Conservation (phyloP, 2,797 vertebrate species). For the Thripadectes ignobilis region DNA sequence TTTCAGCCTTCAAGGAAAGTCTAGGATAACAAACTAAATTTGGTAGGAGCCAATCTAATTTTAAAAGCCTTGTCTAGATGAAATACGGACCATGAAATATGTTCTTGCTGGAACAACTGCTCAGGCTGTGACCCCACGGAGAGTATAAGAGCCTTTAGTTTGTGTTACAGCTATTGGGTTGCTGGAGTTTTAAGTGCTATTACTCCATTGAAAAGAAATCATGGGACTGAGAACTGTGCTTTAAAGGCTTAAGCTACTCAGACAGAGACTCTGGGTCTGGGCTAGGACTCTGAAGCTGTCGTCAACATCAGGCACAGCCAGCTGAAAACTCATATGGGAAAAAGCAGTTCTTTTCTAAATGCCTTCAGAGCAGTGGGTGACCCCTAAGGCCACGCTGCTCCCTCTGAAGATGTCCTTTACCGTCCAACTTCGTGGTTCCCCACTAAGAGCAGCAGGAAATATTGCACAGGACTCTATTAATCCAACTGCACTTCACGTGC, state of each 20-base stretch:
- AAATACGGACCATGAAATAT: not conserved
- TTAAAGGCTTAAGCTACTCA: not conserved
- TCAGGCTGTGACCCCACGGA: not conserved
- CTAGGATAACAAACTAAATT: not conserved
- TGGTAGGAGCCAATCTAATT: not conserved
- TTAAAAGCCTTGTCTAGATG: slow-evolving; percentile 18
- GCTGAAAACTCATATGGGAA: not conserved
- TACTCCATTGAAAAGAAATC: not conserved
- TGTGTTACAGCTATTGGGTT: not conserved
- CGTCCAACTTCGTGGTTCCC: rapidly evolving
- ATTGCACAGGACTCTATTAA: not conserved
- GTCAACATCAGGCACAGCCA: not conserved
- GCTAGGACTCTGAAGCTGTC: not conserved
- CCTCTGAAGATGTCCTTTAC: not conserved
- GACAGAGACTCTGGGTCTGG: not conserved
- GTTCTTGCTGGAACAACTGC: not conserved
- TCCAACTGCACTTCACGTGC: not conserved
- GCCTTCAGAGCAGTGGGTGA: not conserved
- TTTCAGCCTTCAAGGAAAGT: not conserved
- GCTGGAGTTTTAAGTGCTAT: not conserved
- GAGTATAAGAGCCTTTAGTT: not conserved
- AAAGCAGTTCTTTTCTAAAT: not conserved
- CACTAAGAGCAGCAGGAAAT: not conserved
- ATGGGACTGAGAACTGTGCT: not conserved
- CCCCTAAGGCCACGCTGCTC: not conserved